phyloP scores from a whole-genome alignment of 1,140 invertebrate genomes.

The Heterodera schachtii region DNA sequence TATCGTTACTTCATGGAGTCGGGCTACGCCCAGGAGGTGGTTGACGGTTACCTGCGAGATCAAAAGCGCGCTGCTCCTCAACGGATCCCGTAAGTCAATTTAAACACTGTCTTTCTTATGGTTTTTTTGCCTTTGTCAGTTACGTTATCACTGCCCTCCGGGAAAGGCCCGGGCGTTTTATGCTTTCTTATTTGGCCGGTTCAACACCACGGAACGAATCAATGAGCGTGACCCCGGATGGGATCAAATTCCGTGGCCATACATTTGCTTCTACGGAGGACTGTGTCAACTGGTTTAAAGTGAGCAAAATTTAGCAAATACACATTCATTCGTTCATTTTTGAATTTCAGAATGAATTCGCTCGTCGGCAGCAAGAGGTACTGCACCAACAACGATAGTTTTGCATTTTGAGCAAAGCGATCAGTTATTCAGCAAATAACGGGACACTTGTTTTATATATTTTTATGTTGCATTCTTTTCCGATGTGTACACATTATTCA shows the following conservation, averaged over 20 bases:
- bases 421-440: background rate
- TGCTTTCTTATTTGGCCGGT: slow-evolving; percentile 87
- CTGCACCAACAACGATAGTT: background rate
- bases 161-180: slow-evolving; percentile 89
- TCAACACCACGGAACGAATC: slow-evolving; percentile 84
- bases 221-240: slow-evolving; percentile 85
- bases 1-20: slow-evolving; percentile 80
- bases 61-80: slow-evolving; percentile 82
- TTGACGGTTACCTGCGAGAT: slow-evolving; percentile 82
- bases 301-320: background rate
- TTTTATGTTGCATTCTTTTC: background rate
- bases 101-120: background rate
- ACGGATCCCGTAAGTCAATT: slow-evolving; percentile 84
- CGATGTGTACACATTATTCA: background rate
- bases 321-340: background rate
- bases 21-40: slow-evolving; percentile 72
- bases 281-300: slow-evolving; percentile 81
- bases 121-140: slow-evolving; percentile 25
- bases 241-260: slow-evolving; percentile 84
- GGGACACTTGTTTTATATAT: background rate
- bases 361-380: background rate
- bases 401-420: no score
- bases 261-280: slow-evolving; percentile 82
- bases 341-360: background rate
- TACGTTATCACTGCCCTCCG: slow-evolving; percentile 67